Conservation (phyloP, 2,888 invertebrate species). For the Eugnorisma glareosa region DNA sequence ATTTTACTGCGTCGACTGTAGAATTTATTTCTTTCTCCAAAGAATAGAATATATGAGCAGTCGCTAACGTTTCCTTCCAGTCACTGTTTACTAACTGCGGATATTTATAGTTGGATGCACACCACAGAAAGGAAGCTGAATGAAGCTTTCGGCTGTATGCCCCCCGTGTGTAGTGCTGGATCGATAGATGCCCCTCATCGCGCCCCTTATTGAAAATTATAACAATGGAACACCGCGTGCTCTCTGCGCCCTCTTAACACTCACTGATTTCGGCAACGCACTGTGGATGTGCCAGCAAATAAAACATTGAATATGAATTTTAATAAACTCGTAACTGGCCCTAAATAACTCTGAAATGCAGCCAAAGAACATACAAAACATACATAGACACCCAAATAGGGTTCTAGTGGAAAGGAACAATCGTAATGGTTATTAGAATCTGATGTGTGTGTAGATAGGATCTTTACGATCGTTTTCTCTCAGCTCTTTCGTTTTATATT, state of each 20-base stretch:
- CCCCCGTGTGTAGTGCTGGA: conserved; percentile 77
- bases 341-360: conserved; percentile 20
- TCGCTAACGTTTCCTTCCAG: conserved; percentile 62
- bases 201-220: conserved; percentile 91
- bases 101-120: conserved; percentile 88
- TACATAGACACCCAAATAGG: neutral
- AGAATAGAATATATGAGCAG: conserved; percentile 29
- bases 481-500: conserved; percentile 38
- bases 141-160: conserved; percentile 78
- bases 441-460: conserved; percentile 39
- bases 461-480: conserved; percentile 35
- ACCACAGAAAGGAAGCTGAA: conserved; percentile 81
- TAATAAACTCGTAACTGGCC: conserved; percentile 41
- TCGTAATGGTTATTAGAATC: conserved; percentile 49
- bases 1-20: conserved; percentile 11
- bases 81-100: conserved; percentile 75
- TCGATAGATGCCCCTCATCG: conserved; percentile 90
- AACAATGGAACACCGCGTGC: conserved; percentile 89
- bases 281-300: conserved; percentile 79
- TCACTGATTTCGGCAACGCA: conserved; percentile 88
- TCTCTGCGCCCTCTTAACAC: conserved; percentile 88
- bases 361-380: neutral
- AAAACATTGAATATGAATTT: conserved; percentile 56
- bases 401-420: conserved; percentile 19
- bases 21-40: conserved; percentile 30